Evolutionary conservation across 2,113 vertebrate species (phyloP).

Genomic region (Notarius lentiginosus): DNA sequence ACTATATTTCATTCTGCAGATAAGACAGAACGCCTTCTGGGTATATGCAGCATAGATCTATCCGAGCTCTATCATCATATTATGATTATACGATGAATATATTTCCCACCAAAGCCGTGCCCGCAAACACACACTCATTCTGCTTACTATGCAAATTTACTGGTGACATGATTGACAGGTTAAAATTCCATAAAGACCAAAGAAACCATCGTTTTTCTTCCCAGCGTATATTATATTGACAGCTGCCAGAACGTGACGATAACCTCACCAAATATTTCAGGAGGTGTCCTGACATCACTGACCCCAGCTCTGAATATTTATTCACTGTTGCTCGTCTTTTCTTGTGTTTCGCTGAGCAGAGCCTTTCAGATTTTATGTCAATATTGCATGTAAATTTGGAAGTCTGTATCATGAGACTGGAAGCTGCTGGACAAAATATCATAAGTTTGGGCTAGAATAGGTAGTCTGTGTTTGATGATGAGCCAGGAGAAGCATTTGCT

Average conservation of each 20-base stretch:
- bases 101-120: background rate
- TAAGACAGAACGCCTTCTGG: background rate
- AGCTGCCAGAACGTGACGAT: background rate
- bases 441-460: background rate
- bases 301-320: background rate
- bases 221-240: background rate
- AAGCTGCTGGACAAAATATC: background rate
- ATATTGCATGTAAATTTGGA: background rate
- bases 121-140: background rate
- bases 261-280: constrained; percentile 1
- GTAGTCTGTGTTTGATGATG: no score
- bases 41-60: background rate
- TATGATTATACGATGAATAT: background rate
- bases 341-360: background rate
- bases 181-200: background rate
- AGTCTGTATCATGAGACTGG: background rate
- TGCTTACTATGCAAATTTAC: background rate
- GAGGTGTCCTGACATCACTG: background rate
- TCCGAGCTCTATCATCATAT: background rate
- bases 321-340: background rate
- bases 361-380: background rate
- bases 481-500: background rate
- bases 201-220: background rate
- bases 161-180: background rate
- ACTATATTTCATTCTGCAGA: background rate